These are phyloP conservation scores for Apogon hyalosoma DNA, from an alignment of 2,797 vertebrate species.

Conservation along the genomic window DNA sequence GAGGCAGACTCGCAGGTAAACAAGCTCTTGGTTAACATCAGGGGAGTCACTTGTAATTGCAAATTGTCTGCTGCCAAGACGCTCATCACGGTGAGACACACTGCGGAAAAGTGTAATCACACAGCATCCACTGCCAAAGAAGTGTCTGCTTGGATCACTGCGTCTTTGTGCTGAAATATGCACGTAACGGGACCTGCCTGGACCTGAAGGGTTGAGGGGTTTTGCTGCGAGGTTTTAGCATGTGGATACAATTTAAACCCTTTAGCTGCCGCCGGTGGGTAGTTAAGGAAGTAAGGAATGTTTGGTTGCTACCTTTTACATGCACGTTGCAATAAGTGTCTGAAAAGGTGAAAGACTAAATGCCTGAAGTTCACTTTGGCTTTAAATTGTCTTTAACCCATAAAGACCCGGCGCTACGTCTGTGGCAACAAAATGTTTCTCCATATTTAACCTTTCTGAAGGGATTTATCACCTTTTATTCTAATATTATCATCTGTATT, in stretches of 20 bases:
- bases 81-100: not conserved
- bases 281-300: not conserved
- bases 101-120: conserved; percentile 12
- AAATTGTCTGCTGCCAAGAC: conserved; percentile 5
- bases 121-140: conserved; percentile 35
- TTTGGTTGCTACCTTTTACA: not conserved
- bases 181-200: conserved; percentile 37
- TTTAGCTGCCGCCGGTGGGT: conserved; percentile 43
- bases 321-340: not conserved
- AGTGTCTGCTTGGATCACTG: not conserved
- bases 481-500: too few relatives aligned
- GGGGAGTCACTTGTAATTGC: not conserved
- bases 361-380: not conserved
- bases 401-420: not conserved
- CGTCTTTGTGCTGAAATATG: conserved; percentile 37
- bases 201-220: conserved; percentile 32
- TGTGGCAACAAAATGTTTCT: too few relatives aligned
- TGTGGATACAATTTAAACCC: not conserved
- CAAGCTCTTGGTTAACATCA: not conserved
- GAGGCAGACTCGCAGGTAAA: conserved; percentile 55
- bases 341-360: not conserved
- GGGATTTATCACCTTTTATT: too few relatives aligned
- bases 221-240: conserved; percentile 4
- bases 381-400: too few relatives aligned
- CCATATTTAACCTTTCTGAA: too few relatives aligned